Percentiles rank a stretch among this genome's conserved stretches.
Evolutionary conservation across 2,888 invertebrate genomes (phyloP).

Genomic region (Mythimna albipuncta): DNA sequence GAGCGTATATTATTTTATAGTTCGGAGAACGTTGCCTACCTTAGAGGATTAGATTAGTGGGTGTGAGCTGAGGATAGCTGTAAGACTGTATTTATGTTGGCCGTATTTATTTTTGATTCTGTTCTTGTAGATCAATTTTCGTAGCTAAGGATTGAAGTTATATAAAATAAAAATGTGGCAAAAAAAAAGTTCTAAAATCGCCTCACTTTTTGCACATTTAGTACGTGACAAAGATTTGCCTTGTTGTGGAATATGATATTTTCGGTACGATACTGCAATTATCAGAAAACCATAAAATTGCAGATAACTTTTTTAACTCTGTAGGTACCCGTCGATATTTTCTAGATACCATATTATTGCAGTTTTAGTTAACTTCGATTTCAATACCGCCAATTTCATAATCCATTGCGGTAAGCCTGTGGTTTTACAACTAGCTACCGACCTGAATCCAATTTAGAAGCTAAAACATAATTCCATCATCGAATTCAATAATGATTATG

Average conservation of each 20-base stretch:
- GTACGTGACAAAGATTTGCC: background rate
- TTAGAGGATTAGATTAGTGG: conserved; percentile 19
- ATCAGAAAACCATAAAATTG: too few relatives aligned
- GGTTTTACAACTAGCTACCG: conserved; percentile 40
- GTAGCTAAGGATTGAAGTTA: background rate
- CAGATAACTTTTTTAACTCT: too few relatives aligned
- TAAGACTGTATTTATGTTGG: conserved; percentile 17
- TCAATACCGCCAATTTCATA: conserved; percentile 51
- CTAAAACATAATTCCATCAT: conserved; percentile 30
- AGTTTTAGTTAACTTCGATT: conserved; percentile 13
- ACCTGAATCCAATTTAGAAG: conserved; percentile 40
- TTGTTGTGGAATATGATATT: background rate
- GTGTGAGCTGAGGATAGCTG: background rate
- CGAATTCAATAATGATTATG: conserved; percentile 42
- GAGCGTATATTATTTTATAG: conserved; percentile 58
- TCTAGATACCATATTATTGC: background rate
- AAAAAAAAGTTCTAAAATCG: too few relatives aligned
- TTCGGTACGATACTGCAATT: too few relatives aligned
- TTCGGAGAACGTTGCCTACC: conserved; percentile 24
- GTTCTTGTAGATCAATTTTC: background rate
- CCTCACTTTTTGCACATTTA: too few relatives aligned
- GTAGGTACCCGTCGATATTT: background rate
- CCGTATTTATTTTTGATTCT: conserved; percentile 3
- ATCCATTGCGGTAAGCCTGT: conserved; percentile 52
- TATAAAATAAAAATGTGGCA: too few relatives aligned